Conservation (phyloP, 2,113 vertebrate species). For the Aix galericulata region DNA sequence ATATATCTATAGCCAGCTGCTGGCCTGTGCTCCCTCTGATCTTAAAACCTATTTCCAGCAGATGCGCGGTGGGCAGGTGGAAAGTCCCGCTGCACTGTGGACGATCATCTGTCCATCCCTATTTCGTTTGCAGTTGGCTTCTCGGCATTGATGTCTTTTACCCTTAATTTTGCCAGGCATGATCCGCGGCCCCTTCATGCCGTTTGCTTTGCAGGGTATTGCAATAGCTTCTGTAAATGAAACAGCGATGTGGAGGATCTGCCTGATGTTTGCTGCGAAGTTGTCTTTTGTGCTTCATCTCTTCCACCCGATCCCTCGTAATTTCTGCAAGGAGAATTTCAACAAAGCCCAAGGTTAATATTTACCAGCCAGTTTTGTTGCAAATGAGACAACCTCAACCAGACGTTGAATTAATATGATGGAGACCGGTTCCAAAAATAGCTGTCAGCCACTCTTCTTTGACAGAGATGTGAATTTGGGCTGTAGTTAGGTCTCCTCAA, state of each 20-base stretch:
- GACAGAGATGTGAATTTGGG: conserved; percentile 51
- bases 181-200: neutral
- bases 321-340: conserved; percentile 70
- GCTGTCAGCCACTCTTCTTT: conserved; percentile 58
- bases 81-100: neutral
- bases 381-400: conserved; percentile 64
- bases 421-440: conserved; percentile 61
- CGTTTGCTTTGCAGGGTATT: neutral
- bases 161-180: neutral
- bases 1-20: neutral
- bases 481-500: neutral
- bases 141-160: neutral
- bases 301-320: conserved; percentile 5
- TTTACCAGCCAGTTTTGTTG: conserved; percentile 69
- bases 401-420: conserved; percentile 64
- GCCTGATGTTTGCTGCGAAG: neutral
- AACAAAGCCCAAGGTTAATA: conserved; percentile 72
- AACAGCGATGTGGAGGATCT: neutral
- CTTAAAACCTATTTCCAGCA: neutral
- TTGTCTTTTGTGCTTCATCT: conserved; percentile 35
- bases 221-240: neutral
- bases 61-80: rapidly evolving
- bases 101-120: neutral
- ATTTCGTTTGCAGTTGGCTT: neutral
- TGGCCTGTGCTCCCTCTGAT: neutral